phyloP scores from a whole-genome alignment of 2,888 invertebrate genomes.

The Octodonta nipae region DNA sequence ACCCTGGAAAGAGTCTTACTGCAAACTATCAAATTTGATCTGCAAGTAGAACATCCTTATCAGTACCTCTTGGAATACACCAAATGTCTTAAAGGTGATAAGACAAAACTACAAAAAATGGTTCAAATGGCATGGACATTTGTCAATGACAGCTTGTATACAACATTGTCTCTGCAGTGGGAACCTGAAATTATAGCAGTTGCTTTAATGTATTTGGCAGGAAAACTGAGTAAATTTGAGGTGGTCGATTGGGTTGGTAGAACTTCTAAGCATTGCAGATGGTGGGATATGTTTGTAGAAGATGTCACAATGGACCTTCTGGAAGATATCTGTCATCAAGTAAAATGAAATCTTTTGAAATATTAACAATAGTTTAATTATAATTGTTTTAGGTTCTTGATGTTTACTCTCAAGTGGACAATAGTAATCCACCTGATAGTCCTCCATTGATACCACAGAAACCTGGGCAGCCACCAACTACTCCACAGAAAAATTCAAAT shows the following conservation, averaged over 20 bases:
- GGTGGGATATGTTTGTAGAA: slow-evolving; percentile 98
- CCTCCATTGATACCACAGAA: slow-evolving; percentile 40
- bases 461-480: slow-evolving; percentile 14
- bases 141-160: slow-evolving; percentile 94
- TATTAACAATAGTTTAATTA: background rate
- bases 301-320: slow-evolving; percentile 86
- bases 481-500: slow-evolving; percentile 33
- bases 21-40: slow-evolving; percentile 96
- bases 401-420: slow-evolving; percentile 58
- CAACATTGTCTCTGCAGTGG: slow-evolving; percentile 93
- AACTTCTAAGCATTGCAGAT: slow-evolving; percentile 59
- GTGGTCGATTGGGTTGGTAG: slow-evolving; percentile 85
- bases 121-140: slow-evolving; percentile 99
- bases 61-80: slow-evolving; percentile 85
- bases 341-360: slow-evolving; percentile 25
- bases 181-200: slow-evolving; percentile 98
- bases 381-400: slow-evolving; percentile 46
- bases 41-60: slow-evolving; percentile 96
- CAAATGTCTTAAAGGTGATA: slow-evolving; percentile 85
- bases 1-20: slow-evolving; percentile 87
- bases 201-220: slow-evolving; percentile 91
- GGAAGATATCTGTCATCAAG: slow-evolving; percentile 95
- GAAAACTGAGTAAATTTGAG: slow-evolving; percentile 90
- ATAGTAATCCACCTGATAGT: slow-evolving; percentile 44
- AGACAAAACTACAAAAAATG: slow-evolving; percentile 85